Conservation (phyloP, 2,113 vertebrate genomes). For the Nanger granti region DNA sequence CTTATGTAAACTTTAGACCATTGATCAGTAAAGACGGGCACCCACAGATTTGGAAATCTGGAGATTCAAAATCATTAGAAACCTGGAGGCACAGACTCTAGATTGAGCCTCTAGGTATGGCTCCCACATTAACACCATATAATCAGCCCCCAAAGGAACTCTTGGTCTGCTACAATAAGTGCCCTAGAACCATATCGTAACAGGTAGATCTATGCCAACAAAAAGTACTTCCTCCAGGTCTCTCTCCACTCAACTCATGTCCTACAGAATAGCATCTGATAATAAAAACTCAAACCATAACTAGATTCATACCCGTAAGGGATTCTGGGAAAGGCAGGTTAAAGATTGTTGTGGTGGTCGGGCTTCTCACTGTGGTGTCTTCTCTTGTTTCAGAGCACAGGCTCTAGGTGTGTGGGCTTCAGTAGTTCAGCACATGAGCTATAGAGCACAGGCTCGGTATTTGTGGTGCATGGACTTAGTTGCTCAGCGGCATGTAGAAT, state of each 20-base stretch:
- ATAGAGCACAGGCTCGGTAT: accelerated
- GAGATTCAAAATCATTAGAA: not conserved
- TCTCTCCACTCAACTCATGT: not conserved
- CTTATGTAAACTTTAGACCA: not conserved
- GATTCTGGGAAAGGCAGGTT: not conserved
- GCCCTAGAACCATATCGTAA: not conserved
- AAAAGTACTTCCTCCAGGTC: not conserved
- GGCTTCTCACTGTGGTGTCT: not conserved
- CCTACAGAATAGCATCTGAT: not conserved
- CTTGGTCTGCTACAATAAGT: not conserved
- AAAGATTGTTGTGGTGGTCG: not conserved
- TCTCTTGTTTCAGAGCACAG: not conserved
- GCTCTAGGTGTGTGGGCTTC: not conserved
- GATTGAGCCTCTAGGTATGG: not conserved
- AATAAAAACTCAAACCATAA: not conserved
- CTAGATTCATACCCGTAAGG: not conserved
- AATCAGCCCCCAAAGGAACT: not conserved
- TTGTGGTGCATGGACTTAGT: not conserved
- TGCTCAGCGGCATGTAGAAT: not conserved
- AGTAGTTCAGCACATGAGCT: not conserved
- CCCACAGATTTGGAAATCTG: not conserved
- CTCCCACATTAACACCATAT: not conserved
- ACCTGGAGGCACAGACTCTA: not conserved
- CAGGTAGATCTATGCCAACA: not conserved
- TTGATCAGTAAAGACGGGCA: not conserved